Evolutionary conservation across 1,140 invertebrate genomes (phyloP), one percentile per base, ranked within the genome.

Genomic region (Lerema accius): DNA sequence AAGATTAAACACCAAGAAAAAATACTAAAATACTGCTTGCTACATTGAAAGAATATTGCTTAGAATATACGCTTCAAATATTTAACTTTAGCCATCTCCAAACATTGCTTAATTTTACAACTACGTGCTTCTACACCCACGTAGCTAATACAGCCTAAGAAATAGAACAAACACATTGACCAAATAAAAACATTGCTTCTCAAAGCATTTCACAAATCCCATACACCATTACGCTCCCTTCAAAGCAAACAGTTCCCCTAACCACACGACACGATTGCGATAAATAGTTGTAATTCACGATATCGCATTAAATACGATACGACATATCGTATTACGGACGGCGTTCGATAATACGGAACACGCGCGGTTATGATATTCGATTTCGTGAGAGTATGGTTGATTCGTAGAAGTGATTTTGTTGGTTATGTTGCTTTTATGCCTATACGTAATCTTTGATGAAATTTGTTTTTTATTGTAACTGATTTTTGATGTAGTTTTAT

Each of bases 271-370:
- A 77, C 72, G 68, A 63, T 42, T 62, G 65, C 82, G 80, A 82
- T 89, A 86, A 87, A 87, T 78, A 78, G 71, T 82, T 87, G 86
- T 89, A 86, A 89, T 85, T 83, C 81, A 82, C 72, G 79, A 75
- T 77, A 78, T 83, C 73, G 73, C 77, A 62, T 70, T 69, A 70
- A n/a, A n/a, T n/a, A n/a, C n/a, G n/a, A n/a, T 68, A 72, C 43
- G 43, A 72, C 67, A 69, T 77, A 83, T 82, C 80, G 76, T 70
- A 71, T 83, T 77, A 75, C 78, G 61, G 63, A 62, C 82, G 78
- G 39, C 78, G 78, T 37, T 65, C 76, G 83, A 84, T 89, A 89
- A 89, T 89, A 76, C 84, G 77, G 48, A 82, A 46, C 84, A 85
- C 86, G 84, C 83, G 86, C 65, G 79, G 69, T 86, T 89, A 87